phyloP scores from a whole-genome alignment of 2,113 vertebrate genomes.

The Brienomyrus longianalis region DNA sequence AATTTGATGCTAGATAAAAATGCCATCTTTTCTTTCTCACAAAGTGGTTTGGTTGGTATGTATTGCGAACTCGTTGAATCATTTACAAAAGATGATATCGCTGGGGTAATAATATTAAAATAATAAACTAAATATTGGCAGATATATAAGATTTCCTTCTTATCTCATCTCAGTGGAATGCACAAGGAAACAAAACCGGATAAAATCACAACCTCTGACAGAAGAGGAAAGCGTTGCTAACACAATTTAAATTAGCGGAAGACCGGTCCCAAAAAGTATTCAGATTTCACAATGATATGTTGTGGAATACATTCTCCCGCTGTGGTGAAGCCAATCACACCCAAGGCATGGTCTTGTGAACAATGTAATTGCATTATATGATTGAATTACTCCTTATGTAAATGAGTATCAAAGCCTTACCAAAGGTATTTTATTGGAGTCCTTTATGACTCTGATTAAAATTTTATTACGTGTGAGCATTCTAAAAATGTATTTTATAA shows the following conservation, averaged over 20 bases:
- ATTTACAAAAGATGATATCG: neutral
- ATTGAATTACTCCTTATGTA: slow-evolving; percentile 58
- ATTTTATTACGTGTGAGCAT: slow-evolving; percentile 18
- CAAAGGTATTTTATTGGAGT: slow-evolving; percentile 48
- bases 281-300: slow-evolving; percentile 50
- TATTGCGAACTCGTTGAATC: neutral
- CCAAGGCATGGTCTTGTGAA: slow-evolving; percentile 50
- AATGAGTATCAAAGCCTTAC: slow-evolving; percentile 48
- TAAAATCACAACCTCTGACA: slow-evolving; percentile 45
- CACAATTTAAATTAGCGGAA: slow-evolving; percentile 53
- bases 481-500: slow-evolving; percentile 20
- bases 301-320: slow-evolving; percentile 48
- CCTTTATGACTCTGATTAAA: slow-evolving; percentile 33
- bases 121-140: slow-evolving; percentile 6
- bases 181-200: neutral
- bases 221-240: slow-evolving; percentile 51
- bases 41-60: neutral
- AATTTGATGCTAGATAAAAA: neutral
- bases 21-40: neutral
- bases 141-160: neutral
- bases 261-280: slow-evolving; percentile 39
- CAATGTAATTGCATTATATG: slow-evolving; percentile 58
- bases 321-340: slow-evolving; percentile 50
- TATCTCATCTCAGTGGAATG: slow-evolving; percentile 18
- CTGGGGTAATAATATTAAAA: slow-evolving; percentile 1